Evolutionary conservation across 2,797 vertebrate genomes (phyloP).

Genomic region (Chaunax sp.): DNA sequence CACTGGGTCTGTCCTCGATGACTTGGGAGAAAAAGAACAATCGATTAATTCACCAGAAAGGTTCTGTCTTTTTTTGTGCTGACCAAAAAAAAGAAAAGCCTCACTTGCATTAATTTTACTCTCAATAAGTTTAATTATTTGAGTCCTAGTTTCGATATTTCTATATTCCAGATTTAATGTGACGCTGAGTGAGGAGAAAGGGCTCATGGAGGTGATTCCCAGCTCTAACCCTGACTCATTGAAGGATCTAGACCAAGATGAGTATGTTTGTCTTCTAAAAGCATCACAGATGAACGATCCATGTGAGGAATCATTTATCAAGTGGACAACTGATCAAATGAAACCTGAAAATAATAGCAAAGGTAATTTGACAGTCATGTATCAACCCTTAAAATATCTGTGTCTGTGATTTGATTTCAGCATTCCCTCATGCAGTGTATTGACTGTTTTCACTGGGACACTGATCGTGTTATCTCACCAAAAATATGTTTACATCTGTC

Average conservation of each 20-base stretch:
- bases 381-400: neutral
- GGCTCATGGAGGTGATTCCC: slow-evolving; percentile 54
- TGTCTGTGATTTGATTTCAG: neutral
- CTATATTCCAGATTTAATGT: slow-evolving; percentile 64
- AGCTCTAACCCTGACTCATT: slow-evolving; percentile 77
- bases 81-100: neutral
- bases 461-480: neutral
- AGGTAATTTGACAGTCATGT: slow-evolving; percentile 24
- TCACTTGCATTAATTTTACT: neutral
- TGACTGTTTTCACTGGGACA: neutral
- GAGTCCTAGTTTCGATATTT: neutral
- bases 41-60: slow-evolving; percentile 68
- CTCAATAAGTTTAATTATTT: neutral
- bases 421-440: neutral
- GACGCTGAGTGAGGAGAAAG: slow-evolving; percentile 13
- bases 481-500: slow-evolving; percentile 24
- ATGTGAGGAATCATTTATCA: slow-evolving; percentile 74
- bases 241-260: slow-evolving; percentile 41
- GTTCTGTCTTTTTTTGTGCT: slow-evolving; percentile 49
- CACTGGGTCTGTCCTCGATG: slow-evolving; percentile 65
- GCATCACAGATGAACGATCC: slow-evolving; percentile 27
- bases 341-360: slow-evolving; percentile 22
- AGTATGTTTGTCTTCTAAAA: slow-evolving; percentile 42
- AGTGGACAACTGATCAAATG: slow-evolving; percentile 34
- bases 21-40: slow-evolving; percentile 49